Percentiles rank a stretch among this genome's conserved stretches.
Conservation (phyloP, 2,888 invertebrate genomes). For the Phalangium opilio region DNA sequence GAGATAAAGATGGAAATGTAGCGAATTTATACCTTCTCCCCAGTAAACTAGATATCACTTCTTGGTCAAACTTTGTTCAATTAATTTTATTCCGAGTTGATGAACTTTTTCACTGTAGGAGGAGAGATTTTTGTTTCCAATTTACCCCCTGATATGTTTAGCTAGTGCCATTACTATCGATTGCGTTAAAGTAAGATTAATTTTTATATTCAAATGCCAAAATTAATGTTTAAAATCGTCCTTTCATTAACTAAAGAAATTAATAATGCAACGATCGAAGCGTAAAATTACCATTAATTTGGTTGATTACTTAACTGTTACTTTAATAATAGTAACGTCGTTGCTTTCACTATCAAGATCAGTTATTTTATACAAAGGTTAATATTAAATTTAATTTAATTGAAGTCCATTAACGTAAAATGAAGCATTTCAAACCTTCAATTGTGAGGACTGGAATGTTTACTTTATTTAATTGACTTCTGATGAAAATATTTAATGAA, state of each 20-base stretch:
- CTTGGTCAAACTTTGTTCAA: too few species aligned
- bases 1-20: too few species aligned
- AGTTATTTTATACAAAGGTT: neutral
- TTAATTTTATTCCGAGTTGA: too few species aligned
- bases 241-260: neutral
- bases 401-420: neutral
- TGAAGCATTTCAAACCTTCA: too few species aligned
- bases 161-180: slow-evolving; percentile 42
- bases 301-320: too few species aligned
- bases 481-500: neutral
- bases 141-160: slow-evolving; percentile 60
- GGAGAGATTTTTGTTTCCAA: slow-evolving; percentile 78
- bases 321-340: too few species aligned
- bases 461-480: neutral
- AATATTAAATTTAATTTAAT: slow-evolving; percentile 8
- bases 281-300: too few species aligned
- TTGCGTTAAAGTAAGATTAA: slow-evolving; percentile 38
- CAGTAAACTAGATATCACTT: too few species aligned
- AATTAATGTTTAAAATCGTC: neutral
- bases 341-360: too few species aligned
- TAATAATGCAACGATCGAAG: neutral
- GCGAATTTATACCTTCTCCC: too few species aligned
- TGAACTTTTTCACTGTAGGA: slow-evolving; percentile 34
- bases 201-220: too few species aligned
- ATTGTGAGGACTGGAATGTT: too few species aligned